phyloP scores from a whole-genome alignment of 2,113 vertebrate species.

The Chaetorhynchus papuensis region DNA sequence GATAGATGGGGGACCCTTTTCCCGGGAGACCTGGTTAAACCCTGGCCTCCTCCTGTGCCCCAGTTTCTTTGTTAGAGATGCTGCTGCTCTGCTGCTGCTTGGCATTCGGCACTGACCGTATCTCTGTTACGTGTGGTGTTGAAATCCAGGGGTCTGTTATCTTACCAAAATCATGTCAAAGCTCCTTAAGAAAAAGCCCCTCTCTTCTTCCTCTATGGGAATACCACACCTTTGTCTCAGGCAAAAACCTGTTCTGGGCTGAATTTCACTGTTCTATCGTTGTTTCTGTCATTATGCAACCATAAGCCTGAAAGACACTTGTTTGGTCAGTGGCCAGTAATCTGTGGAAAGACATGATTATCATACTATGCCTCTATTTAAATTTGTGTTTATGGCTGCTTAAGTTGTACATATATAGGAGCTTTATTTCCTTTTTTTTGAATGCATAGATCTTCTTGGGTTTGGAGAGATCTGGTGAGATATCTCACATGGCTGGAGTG shows the following conservation, averaged over 20 bases:
- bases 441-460: neutral
- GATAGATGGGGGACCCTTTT: neutral
- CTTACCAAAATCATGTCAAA: neutral
- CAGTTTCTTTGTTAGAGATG: neutral
- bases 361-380: neutral
- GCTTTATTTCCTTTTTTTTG: neutral
- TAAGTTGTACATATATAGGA: neutral
- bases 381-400: neutral
- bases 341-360: neutral
- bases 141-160: neutral
- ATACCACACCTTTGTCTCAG: neutral
- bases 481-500: neutral
- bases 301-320: neutral
- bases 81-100: neutral
- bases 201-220: neutral
- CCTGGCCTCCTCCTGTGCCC: neutral
- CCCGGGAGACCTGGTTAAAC: neutral
- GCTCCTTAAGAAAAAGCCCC: neutral
- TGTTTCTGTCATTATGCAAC: neutral
- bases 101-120: neutral
- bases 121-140: neutral
- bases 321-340: neutral
- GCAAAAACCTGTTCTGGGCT: neutral
- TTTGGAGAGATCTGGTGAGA: neutral
- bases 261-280: neutral